Percentiles rank a stretch among this genome's conserved stretches.
These are phyloP conservation scores for Gallirallus australis DNA, from an alignment of 2,797 vertebrate genomes.

Conservation along the genomic window DNA sequence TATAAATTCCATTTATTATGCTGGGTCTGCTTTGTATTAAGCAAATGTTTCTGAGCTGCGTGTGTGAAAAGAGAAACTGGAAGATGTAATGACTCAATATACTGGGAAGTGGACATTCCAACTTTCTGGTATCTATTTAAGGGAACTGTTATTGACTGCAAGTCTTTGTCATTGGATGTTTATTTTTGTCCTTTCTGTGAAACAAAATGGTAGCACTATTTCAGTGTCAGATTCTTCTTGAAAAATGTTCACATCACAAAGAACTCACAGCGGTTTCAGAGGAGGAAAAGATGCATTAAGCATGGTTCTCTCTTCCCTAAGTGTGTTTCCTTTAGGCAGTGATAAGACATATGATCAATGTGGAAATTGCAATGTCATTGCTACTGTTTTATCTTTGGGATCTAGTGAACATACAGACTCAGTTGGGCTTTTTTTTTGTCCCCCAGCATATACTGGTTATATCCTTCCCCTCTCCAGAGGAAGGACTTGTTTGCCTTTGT, in stretches of 20 bases:
- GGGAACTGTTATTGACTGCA: slow-evolving; percentile 17
- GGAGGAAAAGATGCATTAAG: neutral
- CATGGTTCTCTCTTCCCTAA: neutral
- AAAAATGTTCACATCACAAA: slow-evolving; percentile 1
- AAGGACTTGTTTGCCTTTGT: neutral
- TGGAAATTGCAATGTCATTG: neutral
- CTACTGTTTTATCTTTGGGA: neutral
- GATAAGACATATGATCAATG: neutral
- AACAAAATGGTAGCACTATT: slow-evolving; percentile 16
- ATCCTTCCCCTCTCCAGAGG: neutral
- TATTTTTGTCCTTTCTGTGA: slow-evolving; percentile 37
- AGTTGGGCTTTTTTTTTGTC: neutral
- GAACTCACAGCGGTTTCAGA: neutral
- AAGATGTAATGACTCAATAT: slow-evolving; percentile 1
- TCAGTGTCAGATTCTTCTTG: neutral
- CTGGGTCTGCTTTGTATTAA: slow-evolving; percentile 24
- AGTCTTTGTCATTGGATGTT: slow-evolving; percentile 6
- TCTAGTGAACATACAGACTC: neutral
- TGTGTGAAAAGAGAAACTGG: neutral
- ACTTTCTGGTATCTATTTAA: neutral
- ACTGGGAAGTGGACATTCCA: slow-evolving; percentile 10
- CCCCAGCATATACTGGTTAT: neutral
- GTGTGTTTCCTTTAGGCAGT: neutral
- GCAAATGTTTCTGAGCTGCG: slow-evolving; percentile 5
- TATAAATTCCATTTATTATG: neutral